Percentiles rank a stretch among this genome's conserved stretches.
These are phyloP conservation scores for Pelodiscus sinensis DNA, from an alignment of 2,113 vertebrate species.

Conservation along the genomic window DNA sequence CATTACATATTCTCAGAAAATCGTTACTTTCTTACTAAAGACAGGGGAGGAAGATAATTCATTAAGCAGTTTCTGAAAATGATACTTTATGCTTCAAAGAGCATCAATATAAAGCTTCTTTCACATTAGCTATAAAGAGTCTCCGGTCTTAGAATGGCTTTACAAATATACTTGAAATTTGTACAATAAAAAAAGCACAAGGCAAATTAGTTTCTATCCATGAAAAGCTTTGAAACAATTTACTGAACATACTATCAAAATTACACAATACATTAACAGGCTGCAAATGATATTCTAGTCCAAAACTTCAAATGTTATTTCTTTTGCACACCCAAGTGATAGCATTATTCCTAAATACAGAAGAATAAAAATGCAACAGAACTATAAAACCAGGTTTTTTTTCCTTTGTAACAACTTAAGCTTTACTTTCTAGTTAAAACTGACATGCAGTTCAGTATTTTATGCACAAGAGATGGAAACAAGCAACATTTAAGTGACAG, in stretches of 20 bases:
- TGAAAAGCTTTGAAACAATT: slow-evolving; percentile 57
- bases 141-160: slow-evolving; percentile 39
- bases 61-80: slow-evolving; percentile 44
- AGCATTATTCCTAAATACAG: slow-evolving; percentile 36
- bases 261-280: slow-evolving; percentile 63
- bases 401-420: slow-evolving; percentile 30
- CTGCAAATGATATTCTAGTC: slow-evolving; percentile 37
- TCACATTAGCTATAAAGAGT: slow-evolving; percentile 50
- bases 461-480: slow-evolving; percentile 61
- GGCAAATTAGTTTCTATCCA: slow-evolving; percentile 47
- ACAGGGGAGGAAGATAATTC: slow-evolving; percentile 15
- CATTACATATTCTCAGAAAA: slow-evolving; percentile 26
- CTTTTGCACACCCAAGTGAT: slow-evolving; percentile 30
- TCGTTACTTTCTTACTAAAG: neutral
- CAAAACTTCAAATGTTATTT: slow-evolving; percentile 21
- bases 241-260: slow-evolving; percentile 53
- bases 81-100: slow-evolving; percentile 41
- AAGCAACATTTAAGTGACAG: slow-evolving; percentile 72
- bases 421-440: slow-evolving; percentile 51
- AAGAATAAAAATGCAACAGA: slow-evolving; percentile 43
- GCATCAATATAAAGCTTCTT: slow-evolving; percentile 49
- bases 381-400: slow-evolving; percentile 5
- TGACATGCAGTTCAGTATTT: slow-evolving; percentile 63
- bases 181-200: slow-evolving; percentile 50
- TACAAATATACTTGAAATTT: slow-evolving; percentile 52